Evolutionary conservation across 2,888 invertebrate genomes (phyloP), one percentile per base, ranked within the genome.

Genomic region (Polia nebulosa): DNA sequence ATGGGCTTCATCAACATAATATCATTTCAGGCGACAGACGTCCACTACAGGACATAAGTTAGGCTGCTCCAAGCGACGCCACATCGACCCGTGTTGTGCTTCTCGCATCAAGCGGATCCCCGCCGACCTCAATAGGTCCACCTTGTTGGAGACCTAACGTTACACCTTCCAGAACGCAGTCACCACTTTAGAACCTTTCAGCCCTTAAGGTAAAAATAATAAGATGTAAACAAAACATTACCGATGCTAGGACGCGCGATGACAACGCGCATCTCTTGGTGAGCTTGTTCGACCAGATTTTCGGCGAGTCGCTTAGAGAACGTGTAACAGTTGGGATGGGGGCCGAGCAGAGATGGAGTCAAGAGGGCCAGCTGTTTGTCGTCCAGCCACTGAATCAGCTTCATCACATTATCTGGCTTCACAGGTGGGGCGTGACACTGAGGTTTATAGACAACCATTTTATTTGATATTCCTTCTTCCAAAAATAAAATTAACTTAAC

Each of bases 241-340:
- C 99, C 99, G 83, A 99, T 99, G 62, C 99, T 98, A 6, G 99
- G 99, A 67, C 99, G 96, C 6, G 98, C 97, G 69, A 99, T 98
- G 78, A 97, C 97, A 8, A 98, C 96, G 22, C 98, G 98, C 83
- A 99, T 91, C 45, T 97, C 96, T 0, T 96, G 94, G 77, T 97
- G 97, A 84, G 98, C 98, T 41, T 97, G 96, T n/a, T 97, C 96
- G 4, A 99, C 97, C 49, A 99, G 89, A 60, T 96, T 96, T 91
- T 99, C 99, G 0, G 99, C 98, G 70, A 99, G 95, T 66, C 99
- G 97, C 92, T 99, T 99, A 22, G 99, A 99, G 92, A 97, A 99
- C 0, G 99, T 99, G 93, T 99, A 99, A 9, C 99, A 98, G 92
- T 99, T 99, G 0, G 99, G 99, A 90, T 99, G 98, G 0, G 97